Percentiles rank a stretch among this genome's conserved stretches.
phyloP scores from a whole-genome alignment of 1,140 invertebrate genomes.

The Magallana angulata region DNA sequence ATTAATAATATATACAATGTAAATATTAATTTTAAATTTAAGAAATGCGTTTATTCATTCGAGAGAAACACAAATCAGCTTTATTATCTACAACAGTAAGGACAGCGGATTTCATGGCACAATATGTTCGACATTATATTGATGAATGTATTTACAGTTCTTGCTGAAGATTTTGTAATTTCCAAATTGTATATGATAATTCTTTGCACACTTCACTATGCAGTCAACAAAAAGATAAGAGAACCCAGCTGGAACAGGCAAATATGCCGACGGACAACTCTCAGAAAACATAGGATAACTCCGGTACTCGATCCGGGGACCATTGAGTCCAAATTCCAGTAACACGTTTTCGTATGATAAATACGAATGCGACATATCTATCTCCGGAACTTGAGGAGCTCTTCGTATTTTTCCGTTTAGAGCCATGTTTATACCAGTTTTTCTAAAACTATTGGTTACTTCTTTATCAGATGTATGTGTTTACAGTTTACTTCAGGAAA shows the following conservation, averaged over 20 bases:
- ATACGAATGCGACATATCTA: no score
- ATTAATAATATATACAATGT: neutral
- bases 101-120: no score
- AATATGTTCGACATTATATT: no score
- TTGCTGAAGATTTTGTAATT: neutral
- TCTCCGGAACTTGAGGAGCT: neutral
- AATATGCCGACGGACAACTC: conserved; percentile 2
- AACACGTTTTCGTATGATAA: neutral
- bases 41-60: no score
- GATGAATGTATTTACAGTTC: no score
- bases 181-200: conserved; percentile 22
- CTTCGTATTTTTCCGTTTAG: neutral
- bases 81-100: no score
- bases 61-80: no score
- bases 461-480: no score
- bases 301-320: neutral
- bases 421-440: neutral
- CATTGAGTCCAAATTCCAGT: conserved; percentile 7
- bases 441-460: no score
- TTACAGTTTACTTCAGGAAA: no score
- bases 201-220: neutral
- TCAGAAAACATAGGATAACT: neutral
- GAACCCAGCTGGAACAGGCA: neutral
- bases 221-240: neutral
- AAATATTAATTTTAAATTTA: no score